Conservation (phyloP, 2,113 vertebrate species). For the Cynocephalus volans region DNA sequence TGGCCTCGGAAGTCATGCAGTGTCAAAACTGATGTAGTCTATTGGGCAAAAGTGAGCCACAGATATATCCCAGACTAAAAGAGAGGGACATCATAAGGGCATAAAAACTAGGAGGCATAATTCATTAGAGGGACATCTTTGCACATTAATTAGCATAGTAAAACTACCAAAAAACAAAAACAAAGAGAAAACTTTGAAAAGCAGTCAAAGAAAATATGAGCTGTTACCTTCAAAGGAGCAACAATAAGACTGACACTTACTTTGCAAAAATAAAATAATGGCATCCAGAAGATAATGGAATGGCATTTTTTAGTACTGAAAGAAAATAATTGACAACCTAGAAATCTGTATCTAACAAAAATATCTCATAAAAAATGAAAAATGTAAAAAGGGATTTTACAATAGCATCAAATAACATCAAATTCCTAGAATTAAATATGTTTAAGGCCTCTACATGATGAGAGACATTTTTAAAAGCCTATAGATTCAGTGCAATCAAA, state of each 20-base stretch:
- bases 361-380: neutral
- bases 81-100: neutral
- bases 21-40: neutral
- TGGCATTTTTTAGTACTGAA: neutral
- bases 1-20: neutral
- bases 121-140: neutral
- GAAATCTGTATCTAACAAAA: constrained; percentile 32
- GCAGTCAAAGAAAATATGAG: constrained; percentile 21
- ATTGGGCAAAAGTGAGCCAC: neutral
- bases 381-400: constrained; percentile 11
- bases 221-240: neutral
- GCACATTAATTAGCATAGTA: neutral
- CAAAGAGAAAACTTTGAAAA: constrained; percentile 37
- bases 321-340: constrained; percentile 50
- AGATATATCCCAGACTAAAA: neutral
- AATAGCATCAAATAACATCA: constrained; percentile 5
- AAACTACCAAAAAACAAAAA: constrained; percentile 57
- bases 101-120: neutral
- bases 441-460: neutral
- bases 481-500: neutral
- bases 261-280: constrained; percentile 60
- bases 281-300: constrained; percentile 39
- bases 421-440: constrained; percentile 39
- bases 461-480: constrained; percentile 18
- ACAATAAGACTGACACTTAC: neutral